Evolutionary conservation across 1,140 invertebrate genomes (phyloP).

Genomic region (Gryon sp.): DNA sequence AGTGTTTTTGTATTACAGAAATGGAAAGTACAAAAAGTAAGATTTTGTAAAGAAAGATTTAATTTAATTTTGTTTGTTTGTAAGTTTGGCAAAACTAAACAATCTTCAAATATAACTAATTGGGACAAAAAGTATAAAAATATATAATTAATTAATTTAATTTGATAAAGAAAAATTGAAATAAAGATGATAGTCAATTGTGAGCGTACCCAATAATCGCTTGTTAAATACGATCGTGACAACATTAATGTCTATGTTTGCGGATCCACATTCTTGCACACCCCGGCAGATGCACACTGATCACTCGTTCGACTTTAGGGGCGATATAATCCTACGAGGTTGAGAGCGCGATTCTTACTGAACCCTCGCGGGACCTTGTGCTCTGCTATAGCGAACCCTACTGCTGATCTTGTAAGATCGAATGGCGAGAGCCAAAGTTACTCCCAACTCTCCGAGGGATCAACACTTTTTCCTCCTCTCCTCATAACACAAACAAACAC

Average conservation of each 20-base stretch:
- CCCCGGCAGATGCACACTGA: slow-evolving; percentile 31
- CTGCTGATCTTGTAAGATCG: slow-evolving; percentile 66
- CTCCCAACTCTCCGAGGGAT: slow-evolving; percentile 56
- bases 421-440: slow-evolving; percentile 68
- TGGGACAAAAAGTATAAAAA: not conserved
- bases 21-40: no score
- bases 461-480: slow-evolving; percentile 61
- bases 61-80: no score
- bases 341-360: slow-evolving; percentile 75
- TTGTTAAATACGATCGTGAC: slow-evolving; percentile 3
- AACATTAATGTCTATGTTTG: slow-evolving; percentile 20
- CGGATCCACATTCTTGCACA: slow-evolving; percentile 49
- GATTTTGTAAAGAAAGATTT: no score
- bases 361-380: slow-evolving; percentile 72
- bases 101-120: no score
- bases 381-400: slow-evolving; percentile 75
- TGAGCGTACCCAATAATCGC: slow-evolving; percentile 26
- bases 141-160: not conserved
- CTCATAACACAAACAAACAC: slow-evolving; percentile 51
- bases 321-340: slow-evolving; percentile 69
- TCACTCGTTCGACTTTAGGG: slow-evolving; percentile 40
- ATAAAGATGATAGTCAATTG: slow-evolving; percentile 13
- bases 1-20: no score
- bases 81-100: no score
- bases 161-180: not conserved